phyloP scores from a whole-genome alignment of 2,888 invertebrate species.

The Encarsia formosa region DNA sequence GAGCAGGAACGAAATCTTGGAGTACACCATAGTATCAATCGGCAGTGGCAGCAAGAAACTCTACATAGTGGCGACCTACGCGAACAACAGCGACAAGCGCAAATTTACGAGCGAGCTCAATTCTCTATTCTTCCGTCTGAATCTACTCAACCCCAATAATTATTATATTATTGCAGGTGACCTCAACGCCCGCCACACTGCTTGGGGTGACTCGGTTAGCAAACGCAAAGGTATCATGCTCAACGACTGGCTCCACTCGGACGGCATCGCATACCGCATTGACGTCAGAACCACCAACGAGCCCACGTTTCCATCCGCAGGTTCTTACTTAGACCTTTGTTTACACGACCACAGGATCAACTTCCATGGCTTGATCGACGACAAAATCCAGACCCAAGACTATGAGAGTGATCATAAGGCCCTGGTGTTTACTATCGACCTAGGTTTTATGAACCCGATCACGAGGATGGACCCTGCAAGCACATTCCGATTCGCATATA shows the following conservation, averaged over 20 bases:
- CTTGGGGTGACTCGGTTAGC: neutral
- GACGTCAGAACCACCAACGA: too few species aligned
- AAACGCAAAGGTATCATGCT: too few species aligned
- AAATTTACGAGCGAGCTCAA: constrained; percentile 2
- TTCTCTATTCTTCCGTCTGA: neutral
- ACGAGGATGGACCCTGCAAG: too few species aligned
- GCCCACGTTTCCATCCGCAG: too few species aligned
- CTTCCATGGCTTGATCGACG: too few species aligned
- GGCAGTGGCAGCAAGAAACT: neutral
- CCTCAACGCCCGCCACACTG: neutral
- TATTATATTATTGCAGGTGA: constrained; percentile 10
- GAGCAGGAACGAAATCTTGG: neutral
- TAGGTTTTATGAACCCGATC: too few species aligned
- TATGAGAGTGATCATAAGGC: neutral
- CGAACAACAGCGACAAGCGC: neutral
- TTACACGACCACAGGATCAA: too few species aligned
- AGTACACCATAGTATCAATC: neutral
- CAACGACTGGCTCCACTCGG: too few species aligned
- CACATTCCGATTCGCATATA: too few species aligned
- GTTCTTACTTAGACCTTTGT: too few species aligned
- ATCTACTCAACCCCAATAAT: neutral
- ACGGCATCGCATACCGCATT: too few species aligned
- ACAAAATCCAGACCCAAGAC: neutral
- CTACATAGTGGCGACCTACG: neutral
- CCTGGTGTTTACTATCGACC: too few species aligned